These are phyloP conservation scores for Eupeodes latifasciatus DNA, from an alignment of 2,888 invertebrate genomes.

Conservation along the genomic window DNA sequence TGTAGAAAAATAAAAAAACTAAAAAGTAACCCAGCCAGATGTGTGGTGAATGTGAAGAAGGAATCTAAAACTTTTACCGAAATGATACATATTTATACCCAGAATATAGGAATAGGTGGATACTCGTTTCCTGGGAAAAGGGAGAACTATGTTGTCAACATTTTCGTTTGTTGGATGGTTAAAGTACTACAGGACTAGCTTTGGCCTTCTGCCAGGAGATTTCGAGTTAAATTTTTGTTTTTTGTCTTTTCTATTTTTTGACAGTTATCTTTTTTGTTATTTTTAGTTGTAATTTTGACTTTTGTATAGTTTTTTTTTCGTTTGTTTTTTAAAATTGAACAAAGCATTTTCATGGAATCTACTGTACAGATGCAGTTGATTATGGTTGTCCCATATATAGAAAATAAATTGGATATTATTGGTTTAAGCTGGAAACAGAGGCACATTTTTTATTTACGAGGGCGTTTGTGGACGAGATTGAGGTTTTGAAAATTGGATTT, in stretches of 20 bases:
- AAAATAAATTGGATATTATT: slow-evolving; percentile 60
- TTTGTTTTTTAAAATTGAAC: slow-evolving; percentile 33
- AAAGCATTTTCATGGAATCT: slow-evolving; percentile 53
- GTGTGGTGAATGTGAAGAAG: slow-evolving; percentile 35
- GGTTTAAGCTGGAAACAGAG: background rate
- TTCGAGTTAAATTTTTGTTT: background rate
- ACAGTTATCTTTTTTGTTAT: slow-evolving; percentile 21
- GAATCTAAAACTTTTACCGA: slow-evolving; percentile 35
- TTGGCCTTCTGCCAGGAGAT: slow-evolving; percentile 69
- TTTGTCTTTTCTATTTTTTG: slow-evolving; percentile 20
- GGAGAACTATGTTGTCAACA: slow-evolving; percentile 61
- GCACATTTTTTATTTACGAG: slow-evolving; percentile 67
- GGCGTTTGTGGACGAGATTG: slow-evolving; percentile 19
- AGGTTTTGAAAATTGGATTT: slow-evolving; percentile 12
- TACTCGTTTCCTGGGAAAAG: background rate
- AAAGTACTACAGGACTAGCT: slow-evolving; percentile 7
- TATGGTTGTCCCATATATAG: slow-evolving; percentile 19
- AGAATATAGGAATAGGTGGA: background rate
- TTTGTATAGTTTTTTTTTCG: background rate
- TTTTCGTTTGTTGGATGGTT: slow-evolving; percentile 26
- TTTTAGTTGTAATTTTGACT: slow-evolving; percentile 29
- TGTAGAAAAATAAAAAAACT: background rate
- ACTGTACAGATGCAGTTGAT: slow-evolving; percentile 55
- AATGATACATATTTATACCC: slow-evolving; percentile 55
- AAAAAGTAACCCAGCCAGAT: slow-evolving; percentile 12